phyloP scores from a whole-genome alignment of 2,797 vertebrate genomes.

The Urocyon cinereoargenteus region DNA sequence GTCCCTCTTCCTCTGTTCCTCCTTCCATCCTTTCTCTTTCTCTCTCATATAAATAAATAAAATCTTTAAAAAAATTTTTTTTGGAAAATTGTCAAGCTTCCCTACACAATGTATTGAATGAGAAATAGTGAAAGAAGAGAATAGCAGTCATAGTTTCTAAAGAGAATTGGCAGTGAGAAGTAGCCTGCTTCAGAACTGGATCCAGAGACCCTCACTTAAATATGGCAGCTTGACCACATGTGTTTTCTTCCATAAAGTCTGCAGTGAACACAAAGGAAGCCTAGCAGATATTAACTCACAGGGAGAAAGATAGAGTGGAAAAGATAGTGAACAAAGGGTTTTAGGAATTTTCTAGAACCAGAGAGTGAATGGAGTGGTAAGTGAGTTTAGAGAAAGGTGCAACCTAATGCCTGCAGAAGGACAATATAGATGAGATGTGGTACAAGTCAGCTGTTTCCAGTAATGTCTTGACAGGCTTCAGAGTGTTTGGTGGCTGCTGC shows the following conservation, averaged over 20 bases:
- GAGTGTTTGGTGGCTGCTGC: neutral
- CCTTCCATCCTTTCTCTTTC: neutral
- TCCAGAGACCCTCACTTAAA: neutral
- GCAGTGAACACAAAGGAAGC: neutral
- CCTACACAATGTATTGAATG: no score
- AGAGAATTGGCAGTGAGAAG: neutral
- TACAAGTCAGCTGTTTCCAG: neutral
- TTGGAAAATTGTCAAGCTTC: neutral
- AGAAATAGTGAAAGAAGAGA: neutral
- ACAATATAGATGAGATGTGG: neutral
- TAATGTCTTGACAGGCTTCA: neutral
- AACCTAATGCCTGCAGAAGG: neutral
- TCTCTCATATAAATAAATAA: neutral
- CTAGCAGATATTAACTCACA: neutral
- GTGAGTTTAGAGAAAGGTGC: neutral
- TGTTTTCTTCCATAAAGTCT: neutral
- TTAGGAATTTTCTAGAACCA: neutral
- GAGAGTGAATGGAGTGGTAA: neutral
- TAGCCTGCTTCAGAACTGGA: neutral
- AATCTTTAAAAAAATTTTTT: neutral
- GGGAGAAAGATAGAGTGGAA: neutral
- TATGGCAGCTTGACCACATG: neutral
- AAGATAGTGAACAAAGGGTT: neutral
- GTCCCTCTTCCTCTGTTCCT: no score
- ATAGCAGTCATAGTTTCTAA: neutral